Evolutionary conservation across 2,113 vertebrate genomes (phyloP), one percentile per base, ranked within the genome.

Genomic region (Microcebus murinus): DNA sequence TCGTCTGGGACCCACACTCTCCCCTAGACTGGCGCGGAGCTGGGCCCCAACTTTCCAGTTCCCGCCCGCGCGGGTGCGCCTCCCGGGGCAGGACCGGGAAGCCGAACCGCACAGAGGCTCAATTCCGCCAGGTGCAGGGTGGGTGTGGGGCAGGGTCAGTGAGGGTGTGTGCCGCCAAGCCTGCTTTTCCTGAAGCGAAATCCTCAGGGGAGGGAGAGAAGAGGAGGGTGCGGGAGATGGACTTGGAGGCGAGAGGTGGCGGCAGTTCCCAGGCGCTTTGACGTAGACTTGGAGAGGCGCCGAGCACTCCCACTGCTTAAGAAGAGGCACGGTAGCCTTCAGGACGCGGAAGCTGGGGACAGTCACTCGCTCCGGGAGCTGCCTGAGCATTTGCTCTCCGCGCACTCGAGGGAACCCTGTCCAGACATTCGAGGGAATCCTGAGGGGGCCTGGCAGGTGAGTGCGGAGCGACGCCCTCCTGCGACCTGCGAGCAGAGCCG

Each of bases 241-340:
- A 81, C 70, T 55, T 87, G 89, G 93, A 63, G 87, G 85, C 67
- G 85, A 91, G 88, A 83, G 81, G 97, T 81, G 94, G 96, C 36
- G 6, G 96, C 93, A 63, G 86, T 77, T 96, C 90, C 77, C 92
- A 12, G 45, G 96, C 50, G 96, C 96, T 97, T 98, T 98, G 98
- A 98, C 94, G 97, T 95, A 98, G 95, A 80, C 96, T 81, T 11
- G 73, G 74, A 92, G 95, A 98, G 93, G 90, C 52, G 27, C 82
- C 2, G 87, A 84, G 13, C 94, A 95, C 96, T 96, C 96, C 94
- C 95, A 83, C 96, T 59, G 87, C 96, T 97, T 97, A 91, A 97
- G 87, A 95, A 84, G 81, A 88, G 85, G 63, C 95, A 11, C 88
- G 0, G 45, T 23, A 65, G 94, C 82, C 65, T 45, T 4, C 83